phyloP scores from a whole-genome alignment of 2,113 vertebrate genomes.

The Phalacrocorax pelagicus region DNA sequence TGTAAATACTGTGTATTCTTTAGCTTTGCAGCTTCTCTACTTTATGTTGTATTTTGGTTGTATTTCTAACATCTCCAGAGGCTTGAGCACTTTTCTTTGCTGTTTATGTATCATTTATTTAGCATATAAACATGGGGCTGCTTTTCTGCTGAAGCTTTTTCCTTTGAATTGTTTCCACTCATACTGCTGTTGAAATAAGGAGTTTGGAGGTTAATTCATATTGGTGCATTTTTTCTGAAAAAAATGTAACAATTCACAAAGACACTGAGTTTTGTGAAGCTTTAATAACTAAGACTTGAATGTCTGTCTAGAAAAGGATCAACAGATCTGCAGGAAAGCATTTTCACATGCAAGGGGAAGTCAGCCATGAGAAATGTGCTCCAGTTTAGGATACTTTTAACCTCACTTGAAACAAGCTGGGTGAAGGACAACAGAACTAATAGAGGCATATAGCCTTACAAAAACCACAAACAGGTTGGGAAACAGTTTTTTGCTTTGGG shows the following conservation, averaged over 20 bases:
- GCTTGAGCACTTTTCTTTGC: neutral
- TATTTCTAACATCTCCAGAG: neutral
- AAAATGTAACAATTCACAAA: neutral
- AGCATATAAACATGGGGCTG: neutral
- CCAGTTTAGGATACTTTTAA: neutral
- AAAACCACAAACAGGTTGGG: neutral
- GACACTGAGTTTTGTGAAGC: neutral
- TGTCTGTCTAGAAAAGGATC: neutral
- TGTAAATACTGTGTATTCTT: neutral
- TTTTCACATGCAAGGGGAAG: neutral
- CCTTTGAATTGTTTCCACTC: neutral
- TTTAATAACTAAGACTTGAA: neutral
- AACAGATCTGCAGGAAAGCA: neutral
- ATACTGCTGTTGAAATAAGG: neutral
- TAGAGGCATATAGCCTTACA: neutral
- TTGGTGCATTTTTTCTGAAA: neutral
- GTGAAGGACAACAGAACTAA: neutral
- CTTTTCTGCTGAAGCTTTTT: neutral
- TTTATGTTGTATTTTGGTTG: neutral
- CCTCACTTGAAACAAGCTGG: neutral
- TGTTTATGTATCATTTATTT: neutral
- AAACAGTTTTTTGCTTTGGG: neutral
- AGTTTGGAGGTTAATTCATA: neutral
- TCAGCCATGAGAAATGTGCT: neutral
- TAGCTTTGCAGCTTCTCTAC: neutral